A percentile compares a stretch with the other conserved stretches of the same genome.
Evolutionary conservation across 2,888 invertebrate species (phyloP).

Genomic region (Cephus pulcher): DNA sequence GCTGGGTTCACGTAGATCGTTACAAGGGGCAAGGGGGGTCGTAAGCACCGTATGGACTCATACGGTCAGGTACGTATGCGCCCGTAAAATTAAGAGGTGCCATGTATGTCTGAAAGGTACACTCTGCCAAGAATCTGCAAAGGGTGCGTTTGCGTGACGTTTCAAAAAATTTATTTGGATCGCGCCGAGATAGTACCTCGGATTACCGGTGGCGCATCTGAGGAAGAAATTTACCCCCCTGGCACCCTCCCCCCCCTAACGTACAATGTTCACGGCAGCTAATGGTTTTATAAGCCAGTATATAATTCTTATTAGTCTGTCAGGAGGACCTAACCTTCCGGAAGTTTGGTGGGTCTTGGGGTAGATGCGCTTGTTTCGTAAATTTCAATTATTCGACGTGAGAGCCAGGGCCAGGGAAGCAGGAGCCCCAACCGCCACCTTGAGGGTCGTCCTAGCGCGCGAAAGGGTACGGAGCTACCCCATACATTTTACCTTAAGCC

Average conservation of each 20-base stretch:
- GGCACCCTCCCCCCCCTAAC: slow-evolving; percentile 9
- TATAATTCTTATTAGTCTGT: slow-evolving; percentile 34
- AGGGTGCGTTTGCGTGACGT: slow-evolving; percentile 11
- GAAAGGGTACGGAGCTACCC: background rate
- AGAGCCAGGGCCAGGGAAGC: background rate
- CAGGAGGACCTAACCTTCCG: background rate
- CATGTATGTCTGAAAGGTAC: no score
- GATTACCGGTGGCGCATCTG: slow-evolving; percentile 27
- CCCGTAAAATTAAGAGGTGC: no score
- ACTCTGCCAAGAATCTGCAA: slow-evolving; percentile 29
- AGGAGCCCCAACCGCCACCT: background rate
- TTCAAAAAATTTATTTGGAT: slow-evolving; percentile 35
- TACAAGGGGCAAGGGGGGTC: no score
- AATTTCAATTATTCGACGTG: slow-evolving; percentile 36
- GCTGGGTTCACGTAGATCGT: no score
- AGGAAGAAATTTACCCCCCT: slow-evolving; percentile 16
- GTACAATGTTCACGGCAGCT: slow-evolving; percentile 13
- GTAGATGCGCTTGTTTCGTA: slow-evolving; percentile 31
- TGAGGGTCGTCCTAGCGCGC: background rate
- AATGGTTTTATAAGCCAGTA: slow-evolving; percentile 33
- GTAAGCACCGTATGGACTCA: no score
- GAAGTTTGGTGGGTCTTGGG: background rate
- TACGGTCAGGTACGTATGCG: no score
- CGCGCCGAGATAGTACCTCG: slow-evolving; percentile 18
- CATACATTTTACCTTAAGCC: background rate